Evolutionary conservation across 2,797 vertebrate species (phyloP), one percentile per base, ranked within the genome.

Genomic region (Podarcis siculus): DNA sequence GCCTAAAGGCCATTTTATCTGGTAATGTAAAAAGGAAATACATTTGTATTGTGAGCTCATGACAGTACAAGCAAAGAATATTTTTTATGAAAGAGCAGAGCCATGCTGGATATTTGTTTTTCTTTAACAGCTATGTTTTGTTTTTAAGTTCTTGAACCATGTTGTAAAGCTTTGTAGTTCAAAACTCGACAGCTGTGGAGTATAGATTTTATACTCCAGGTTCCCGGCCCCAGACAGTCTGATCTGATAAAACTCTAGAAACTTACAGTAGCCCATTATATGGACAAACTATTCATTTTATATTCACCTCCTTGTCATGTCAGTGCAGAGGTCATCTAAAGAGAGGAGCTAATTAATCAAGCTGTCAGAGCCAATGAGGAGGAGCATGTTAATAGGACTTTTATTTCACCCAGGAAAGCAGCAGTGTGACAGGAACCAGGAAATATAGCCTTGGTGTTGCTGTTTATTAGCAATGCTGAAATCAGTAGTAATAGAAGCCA

Each of bases 351-450:
- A 98, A 98, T 99, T 98, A 98, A 98, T 99, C 98, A 98, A 97
- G 94, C 98, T 99, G 98, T 98, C 98, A 98, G 97, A 97, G 97
- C 96, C 98, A 97, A 98, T 98, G 98, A 98, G 97, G 97, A 98
- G 97, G 96, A 97, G 97, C 98, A 97, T 98, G 98, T 98, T 98
- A 99, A 98, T 98, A 98, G 98, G 97, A 98, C 97, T 98, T 98
- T 98, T 98, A 98, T 98, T 98, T 98, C 97, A 97, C 98, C 98
- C 96, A 93, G 95, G 97, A 98, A 98, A 97, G 97, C 93, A 82
- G 96, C 91, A 86, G 95, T 92, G 96, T 98, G 98, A 98, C 98
- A 98, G 96, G 95, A 95, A 94, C 94, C 86, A 95, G 95, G 94
- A 97, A 97, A 96, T 97, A 97, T 92, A 95, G 96, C 96, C 92